Evolutionary conservation across 2,797 vertebrate genomes (phyloP).

Genomic region (Alcedo quadribrachys): DNA sequence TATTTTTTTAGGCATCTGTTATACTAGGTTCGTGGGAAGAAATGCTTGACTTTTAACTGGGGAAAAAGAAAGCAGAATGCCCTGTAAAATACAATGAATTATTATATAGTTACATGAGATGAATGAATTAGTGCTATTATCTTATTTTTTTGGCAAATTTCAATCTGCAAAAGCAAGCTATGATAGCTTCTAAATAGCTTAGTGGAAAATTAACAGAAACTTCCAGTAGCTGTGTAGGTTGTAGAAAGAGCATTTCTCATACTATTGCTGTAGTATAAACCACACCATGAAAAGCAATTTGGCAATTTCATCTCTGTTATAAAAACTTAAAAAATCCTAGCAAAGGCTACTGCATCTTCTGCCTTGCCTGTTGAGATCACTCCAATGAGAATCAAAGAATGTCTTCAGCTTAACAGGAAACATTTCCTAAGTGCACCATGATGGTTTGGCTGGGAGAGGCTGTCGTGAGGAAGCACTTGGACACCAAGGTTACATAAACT

Average conservation of each 20-base stretch:
- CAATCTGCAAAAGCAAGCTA: background rate
- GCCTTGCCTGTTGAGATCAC: background rate
- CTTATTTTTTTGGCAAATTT: background rate
- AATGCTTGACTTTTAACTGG: background rate
- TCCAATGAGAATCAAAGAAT: background rate
- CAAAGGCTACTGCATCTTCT: background rate
- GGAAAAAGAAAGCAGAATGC: background rate
- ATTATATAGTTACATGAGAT: background rate
- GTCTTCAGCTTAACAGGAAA: background rate
- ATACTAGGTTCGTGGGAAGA: background rate
- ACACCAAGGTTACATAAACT: background rate
- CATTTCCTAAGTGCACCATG: background rate
- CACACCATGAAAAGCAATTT: background rate
- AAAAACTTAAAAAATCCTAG: background rate
- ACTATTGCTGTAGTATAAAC: background rate
- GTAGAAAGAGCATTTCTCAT: background rate
- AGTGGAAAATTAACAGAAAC: background rate
- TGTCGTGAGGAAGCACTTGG: constrained; percentile 26
- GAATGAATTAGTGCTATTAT: background rate
- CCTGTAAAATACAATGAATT: background rate
- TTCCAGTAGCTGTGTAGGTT: background rate
- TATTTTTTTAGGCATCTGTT: background rate
- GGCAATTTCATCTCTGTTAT: background rate
- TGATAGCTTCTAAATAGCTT: background rate
- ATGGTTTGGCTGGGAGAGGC: background rate